phyloP scores from a whole-genome alignment of 2,888 invertebrate species.

The Archaeoteleia sp. region DNA sequence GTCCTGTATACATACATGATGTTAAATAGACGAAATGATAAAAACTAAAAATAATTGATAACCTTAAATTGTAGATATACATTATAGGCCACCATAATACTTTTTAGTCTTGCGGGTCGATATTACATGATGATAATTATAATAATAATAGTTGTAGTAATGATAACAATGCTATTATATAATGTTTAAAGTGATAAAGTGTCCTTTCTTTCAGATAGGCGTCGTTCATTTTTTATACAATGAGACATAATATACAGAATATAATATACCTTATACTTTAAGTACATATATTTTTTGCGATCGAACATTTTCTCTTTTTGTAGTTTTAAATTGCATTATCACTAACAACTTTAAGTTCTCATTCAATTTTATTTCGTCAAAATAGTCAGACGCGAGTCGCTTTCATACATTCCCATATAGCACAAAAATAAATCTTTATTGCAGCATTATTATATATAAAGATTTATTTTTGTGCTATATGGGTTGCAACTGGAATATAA shows the following conservation, averaged over 20 bases:
- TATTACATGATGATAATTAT: conserved; percentile 31
- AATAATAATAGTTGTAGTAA: conserved; percentile 20
- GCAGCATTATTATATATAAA: too few relatives aligned
- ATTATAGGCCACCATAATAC: conserved; percentile 54
- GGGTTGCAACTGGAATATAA: conserved; percentile 22
- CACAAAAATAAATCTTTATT: too few relatives aligned
- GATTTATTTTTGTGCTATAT: too few relatives aligned
- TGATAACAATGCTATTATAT: conserved; percentile 24
- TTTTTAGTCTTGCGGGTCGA: conserved; percentile 49
- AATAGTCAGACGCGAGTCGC: conserved; percentile 11
- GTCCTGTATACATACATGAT: conserved; percentile 34
- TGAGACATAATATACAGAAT: conserved; percentile 42
- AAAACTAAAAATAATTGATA: conserved; percentile 45
- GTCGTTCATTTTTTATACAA: conserved; percentile 33
- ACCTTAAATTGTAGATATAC: conserved; percentile 41
- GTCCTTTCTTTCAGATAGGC: conserved; percentile 16
- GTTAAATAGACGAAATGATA: conserved; percentile 32
- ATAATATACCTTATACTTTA: conserved; percentile 43
- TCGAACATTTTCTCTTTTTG: conserved; percentile 38
- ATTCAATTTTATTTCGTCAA: conserved; percentile 12
- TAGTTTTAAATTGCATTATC: conserved; percentile 29
- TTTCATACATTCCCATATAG: too few relatives aligned
- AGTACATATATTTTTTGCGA: conserved; percentile 44
- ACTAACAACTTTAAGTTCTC: conserved; percentile 31
- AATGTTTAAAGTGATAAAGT: conserved; percentile 19